Conservation (phyloP, 92 coral and sea anemone species). For the Galaxea fascicularis region DNA sequence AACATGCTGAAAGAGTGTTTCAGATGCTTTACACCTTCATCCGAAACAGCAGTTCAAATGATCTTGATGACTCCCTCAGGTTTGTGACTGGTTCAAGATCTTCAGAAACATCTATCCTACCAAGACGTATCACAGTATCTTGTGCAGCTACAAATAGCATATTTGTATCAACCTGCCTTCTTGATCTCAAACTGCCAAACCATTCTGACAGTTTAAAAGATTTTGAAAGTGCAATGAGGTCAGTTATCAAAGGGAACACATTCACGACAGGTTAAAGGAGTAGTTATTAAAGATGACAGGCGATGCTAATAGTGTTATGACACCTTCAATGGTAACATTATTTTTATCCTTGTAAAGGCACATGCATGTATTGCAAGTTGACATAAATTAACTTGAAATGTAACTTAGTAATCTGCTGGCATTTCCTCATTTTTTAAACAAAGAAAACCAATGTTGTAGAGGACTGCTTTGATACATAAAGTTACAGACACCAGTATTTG, state of each 20-base stretch:
- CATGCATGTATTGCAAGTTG: constrained; percentile 7
- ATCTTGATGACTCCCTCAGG: constrained; percentile 47
- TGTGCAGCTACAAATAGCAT: constrained; percentile 19
- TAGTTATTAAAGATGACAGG: constrained; percentile 18
- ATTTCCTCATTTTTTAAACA: constrained; percentile 13
- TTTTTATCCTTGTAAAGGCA: constrained; percentile 2
- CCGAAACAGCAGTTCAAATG: constrained; percentile 18
- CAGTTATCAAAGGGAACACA: constrained; percentile 57
- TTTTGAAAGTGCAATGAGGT: constrained; percentile 54
- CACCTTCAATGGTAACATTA: not conserved
- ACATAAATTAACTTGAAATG: constrained; percentile 5
- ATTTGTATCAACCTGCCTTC: constrained; percentile 56
- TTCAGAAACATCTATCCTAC: constrained; percentile 33
- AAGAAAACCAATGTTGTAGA: not conserved
- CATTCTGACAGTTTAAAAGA: constrained; percentile 45
- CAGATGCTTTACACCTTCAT: constrained; percentile 51
- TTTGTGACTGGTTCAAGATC: constrained; percentile 48
- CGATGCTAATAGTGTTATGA: constrained; percentile 9
- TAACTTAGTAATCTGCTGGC: constrained; percentile 1
- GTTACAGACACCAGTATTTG: not conserved
- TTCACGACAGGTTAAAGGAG: constrained; percentile 50
- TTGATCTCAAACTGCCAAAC: constrained; percentile 58
- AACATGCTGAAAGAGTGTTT: constrained; percentile 27
- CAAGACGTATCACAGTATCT: constrained; percentile 39
- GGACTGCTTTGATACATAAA: constrained; percentile 1